Percentiles rank a stretch among this genome's conserved stretches.
These are phyloP conservation scores for Hedychridium roseum DNA, from an alignment of 2,888 invertebrate species.

Conservation along the genomic window DNA sequence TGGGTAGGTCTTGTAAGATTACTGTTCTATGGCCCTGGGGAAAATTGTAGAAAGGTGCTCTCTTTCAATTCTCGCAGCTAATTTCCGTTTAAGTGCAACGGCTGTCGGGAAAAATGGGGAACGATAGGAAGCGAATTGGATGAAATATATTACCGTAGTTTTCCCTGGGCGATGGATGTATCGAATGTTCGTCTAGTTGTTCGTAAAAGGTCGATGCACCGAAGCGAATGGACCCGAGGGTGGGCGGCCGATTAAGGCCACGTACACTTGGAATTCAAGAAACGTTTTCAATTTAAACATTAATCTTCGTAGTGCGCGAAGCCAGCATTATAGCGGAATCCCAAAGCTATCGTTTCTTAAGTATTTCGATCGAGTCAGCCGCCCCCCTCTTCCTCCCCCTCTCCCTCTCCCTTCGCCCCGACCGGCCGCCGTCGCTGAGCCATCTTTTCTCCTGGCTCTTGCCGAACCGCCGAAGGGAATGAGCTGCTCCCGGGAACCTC, in stretches of 20 bases:
- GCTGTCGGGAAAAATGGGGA: no score
- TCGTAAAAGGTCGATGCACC: no score
- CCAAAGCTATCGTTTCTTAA: constrained; percentile 12
- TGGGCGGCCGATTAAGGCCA: constrained; percentile 29
- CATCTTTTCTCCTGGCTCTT: not conserved
- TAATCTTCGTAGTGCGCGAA: constrained; percentile 37
- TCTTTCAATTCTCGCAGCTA: no score
- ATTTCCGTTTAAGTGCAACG: no score
- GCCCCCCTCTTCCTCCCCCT: not conserved
- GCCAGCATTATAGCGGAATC: constrained; percentile 18
- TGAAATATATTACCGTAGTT: no score
- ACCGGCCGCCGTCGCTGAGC: not conserved
- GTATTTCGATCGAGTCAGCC: not conserved
- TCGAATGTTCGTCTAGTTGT: no score
- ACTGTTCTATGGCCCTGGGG: no score
- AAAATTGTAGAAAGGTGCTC: no score
- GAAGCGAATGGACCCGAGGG: no score
- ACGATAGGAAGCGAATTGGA: no score
- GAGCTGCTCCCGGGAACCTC: constrained; percentile 13
- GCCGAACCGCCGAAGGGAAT: constrained; percentile 1
- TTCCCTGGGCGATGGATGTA: no score
- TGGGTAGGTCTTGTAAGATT: no score
- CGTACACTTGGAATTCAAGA: constrained; percentile 39
- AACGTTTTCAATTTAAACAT: constrained; percentile 50
- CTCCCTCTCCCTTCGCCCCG: not conserved